Base-by-base conservation (phyloP, 2,113 vertebrate genomes). In the Steatornis caripensis region DNA sequence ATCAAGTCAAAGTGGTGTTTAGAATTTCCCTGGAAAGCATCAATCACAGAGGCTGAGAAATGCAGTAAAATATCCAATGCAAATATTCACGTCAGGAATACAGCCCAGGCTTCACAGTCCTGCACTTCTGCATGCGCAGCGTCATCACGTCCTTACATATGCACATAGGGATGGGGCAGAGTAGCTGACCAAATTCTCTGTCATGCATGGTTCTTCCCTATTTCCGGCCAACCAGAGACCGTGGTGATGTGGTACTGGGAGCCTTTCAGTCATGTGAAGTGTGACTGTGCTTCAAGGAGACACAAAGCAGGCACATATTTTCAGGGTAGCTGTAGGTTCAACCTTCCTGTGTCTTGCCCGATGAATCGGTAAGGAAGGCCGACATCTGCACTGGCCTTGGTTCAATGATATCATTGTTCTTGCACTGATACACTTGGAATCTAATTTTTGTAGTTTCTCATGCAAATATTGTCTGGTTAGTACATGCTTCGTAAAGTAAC, bases 151-250 rank as follows among this genome's bases (percentile, higher is more conserved):
- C 37, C 53, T 12, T 43, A 36, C 18, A 2, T 11, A 2, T 5
- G 5, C 48, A 55, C 15, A 1, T 3, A 29, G 57, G 15, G 17
- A 41, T 0, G 1, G 60, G 32, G 36, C 24, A 32, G 26, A 26
- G 41, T 6, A 21, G 30, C 36, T 57, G 77, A 32, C 61, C 37
- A 19, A 7, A 6, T 32, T 46, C 48, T 27, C 45, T 39, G 4
- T n/a, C 30, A 20, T 16, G 2, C 16, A 2, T 20, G 48, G 27
- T 37, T 62, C 48, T 41, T 64, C 36, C 41, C 39, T 6, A 7
- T 48, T 69, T 64, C 39, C 76, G 48, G 19, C 22, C 34, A 46
- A 29, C 65, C 4, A 12, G 13, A 46, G 41, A 4, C 17, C 5
- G 3, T 36, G 76, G 45, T 61, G 60, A 24, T 60, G 23, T 19